phyloP scores from a whole-genome alignment of 2,797 vertebrate genomes.

The Clamator glandarius region DNA sequence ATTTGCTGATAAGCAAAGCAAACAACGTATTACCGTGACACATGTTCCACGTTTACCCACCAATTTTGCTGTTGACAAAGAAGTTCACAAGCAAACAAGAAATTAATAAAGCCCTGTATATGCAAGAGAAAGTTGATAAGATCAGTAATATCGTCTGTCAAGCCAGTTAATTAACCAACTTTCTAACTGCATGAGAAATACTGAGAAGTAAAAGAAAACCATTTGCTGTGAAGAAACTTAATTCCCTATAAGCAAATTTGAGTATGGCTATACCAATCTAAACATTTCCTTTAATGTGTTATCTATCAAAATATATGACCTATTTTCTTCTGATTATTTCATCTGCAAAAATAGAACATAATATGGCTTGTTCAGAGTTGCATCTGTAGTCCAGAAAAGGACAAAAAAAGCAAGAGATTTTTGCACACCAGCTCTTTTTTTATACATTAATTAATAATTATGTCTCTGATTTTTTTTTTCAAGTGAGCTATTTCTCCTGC shows the following conservation, averaged over 20 bases:
- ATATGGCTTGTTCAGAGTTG: background rate
- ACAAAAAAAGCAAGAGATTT: background rate
- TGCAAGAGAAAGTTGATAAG: slow-evolving; percentile 42
- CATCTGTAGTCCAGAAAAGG: background rate
- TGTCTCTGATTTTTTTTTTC: slow-evolving; percentile 16
- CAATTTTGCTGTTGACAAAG: slow-evolving; percentile 52
- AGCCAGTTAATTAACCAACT: slow-evolving; percentile 46
- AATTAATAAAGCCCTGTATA: slow-evolving; percentile 36
- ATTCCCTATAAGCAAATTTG: slow-evolving; percentile 12
- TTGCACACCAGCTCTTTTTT: background rate
- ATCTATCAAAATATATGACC: background rate
- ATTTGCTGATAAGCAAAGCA: slow-evolving; percentile 71
- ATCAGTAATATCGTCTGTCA: slow-evolving; percentile 53
- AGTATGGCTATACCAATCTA: background rate
- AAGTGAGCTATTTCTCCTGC: slow-evolving; percentile 34
- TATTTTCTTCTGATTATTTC: slow-evolving; percentile 9
- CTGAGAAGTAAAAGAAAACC: slow-evolving; percentile 19
- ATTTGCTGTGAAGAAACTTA: slow-evolving; percentile 59
- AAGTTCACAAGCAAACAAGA: slow-evolving; percentile 58
- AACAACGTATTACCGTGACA: slow-evolving; percentile 18
- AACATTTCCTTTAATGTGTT: background rate
- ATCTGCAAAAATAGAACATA: background rate
- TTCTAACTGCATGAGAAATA: slow-evolving; percentile 45
- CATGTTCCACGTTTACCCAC: background rate
- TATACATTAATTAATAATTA: slow-evolving; percentile 48